Evolutionary conservation across 2,113 vertebrate genomes (phyloP).

Genomic region (Epinephelus moara): DNA sequence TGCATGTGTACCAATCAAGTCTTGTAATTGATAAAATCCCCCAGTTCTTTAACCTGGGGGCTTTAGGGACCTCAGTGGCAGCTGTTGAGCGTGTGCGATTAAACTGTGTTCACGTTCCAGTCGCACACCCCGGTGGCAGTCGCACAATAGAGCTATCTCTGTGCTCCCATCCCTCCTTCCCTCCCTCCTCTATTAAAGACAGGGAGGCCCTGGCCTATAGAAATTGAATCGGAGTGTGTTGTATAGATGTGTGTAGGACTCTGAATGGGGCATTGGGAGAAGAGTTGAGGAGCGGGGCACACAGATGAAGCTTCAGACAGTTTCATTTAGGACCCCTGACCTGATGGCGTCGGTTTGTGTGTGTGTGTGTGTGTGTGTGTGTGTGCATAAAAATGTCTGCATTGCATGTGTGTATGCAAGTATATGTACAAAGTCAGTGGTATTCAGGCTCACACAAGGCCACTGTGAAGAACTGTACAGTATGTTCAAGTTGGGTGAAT

Average conservation of each 20-base stretch:
- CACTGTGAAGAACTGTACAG: constrained; percentile 1
- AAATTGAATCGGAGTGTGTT: constrained; percentile 79
- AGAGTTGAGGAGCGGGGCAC: constrained; percentile 39
- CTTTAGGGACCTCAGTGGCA: constrained; percentile 74
- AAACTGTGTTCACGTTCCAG: constrained; percentile 76
- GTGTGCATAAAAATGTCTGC: constrained; percentile 7
- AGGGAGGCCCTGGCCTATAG: constrained; percentile 67
- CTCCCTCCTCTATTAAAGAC: constrained; percentile 55
- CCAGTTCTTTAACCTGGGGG: constrained; percentile 75
- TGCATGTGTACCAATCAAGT: constrained; percentile 76
- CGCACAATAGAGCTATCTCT: constrained; percentile 80
- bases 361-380: constrained; percentile 29
- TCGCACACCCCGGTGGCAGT: constrained; percentile 72
- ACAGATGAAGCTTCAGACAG: constrained; percentile 73
- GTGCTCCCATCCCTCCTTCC: constrained; percentile 48
- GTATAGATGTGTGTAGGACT: constrained; percentile 66
- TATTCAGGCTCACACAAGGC: constrained; percentile 1
- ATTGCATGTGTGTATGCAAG: constrained; percentile 28
- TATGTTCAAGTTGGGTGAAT: neutral
- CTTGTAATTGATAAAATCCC: constrained; percentile 77
- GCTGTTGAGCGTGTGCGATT: constrained; percentile 81
- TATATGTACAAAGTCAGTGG: neutral
- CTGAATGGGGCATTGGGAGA: constrained; percentile 52
- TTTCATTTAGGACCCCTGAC: constrained; percentile 81
- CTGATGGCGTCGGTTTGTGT: constrained; percentile 43